phyloP scores from a whole-genome alignment of 2,797 vertebrate species.

The Enteromius anoplus region DNA sequence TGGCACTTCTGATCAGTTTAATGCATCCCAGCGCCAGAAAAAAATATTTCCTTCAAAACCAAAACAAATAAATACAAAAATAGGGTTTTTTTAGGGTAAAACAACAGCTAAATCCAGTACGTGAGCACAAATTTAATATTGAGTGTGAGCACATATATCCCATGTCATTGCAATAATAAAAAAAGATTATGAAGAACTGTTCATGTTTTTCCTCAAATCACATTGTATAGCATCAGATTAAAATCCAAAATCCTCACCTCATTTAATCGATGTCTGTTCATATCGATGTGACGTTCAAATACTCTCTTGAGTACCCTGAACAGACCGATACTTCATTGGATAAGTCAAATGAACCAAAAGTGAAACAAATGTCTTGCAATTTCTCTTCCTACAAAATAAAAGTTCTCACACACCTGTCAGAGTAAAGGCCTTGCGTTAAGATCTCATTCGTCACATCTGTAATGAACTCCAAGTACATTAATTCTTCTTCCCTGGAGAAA shows the following conservation, averaged over 20 bases:
- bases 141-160: background rate
- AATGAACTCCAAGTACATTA: constrained; percentile 90
- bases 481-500: constrained; percentile 86
- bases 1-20: background rate
- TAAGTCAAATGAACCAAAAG: background rate
- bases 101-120: background rate
- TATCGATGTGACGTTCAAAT: constrained; percentile 85
- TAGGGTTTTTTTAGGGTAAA: background rate
- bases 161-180: background rate
- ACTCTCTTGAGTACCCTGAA: constrained; percentile 84
- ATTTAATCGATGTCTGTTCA: constrained; percentile 85
- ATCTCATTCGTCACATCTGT: constrained; percentile 91
- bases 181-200: background rate
- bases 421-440: constrained; percentile 86
- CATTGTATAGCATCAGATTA: background rate
- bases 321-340: constrained; percentile 59
- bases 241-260: constrained; percentile 75
- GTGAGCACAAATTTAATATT: no score
- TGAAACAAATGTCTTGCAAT: background rate
- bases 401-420: constrained; percentile 81
- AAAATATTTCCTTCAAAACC: background rate
- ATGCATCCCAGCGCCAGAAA: background rate
- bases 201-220: background rate
- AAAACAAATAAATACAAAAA: background rate
- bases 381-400: background rate